A percentile compares a stretch with the other conserved stretches of the same genome.
These are phyloP conservation scores for Rhimphoctona megacephalus DNA, from an alignment of 2,888 invertebrate species.

Conservation along the genomic window DNA sequence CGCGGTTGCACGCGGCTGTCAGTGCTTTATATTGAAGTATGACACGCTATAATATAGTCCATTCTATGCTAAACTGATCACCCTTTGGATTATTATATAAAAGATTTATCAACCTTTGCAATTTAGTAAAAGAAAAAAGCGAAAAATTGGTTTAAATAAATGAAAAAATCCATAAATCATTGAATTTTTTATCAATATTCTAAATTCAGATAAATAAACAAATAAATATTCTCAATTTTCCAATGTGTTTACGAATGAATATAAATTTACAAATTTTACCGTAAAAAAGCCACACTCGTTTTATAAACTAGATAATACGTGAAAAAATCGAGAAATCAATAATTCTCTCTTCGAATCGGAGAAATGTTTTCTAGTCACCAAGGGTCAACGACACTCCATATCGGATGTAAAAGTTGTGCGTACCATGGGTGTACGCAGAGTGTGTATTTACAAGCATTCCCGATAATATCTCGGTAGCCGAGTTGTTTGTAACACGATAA, in stretches of 20 bases:
- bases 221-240: too few species aligned
- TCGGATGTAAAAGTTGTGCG: slow-evolving; percentile 55
- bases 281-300: background rate
- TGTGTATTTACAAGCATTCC: slow-evolving; percentile 39
- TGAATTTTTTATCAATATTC: background rate
- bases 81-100: background rate
- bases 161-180: background rate
- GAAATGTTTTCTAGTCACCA: slow-evolving; percentile 52
- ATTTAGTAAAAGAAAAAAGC: background rate
- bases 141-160: background rate
- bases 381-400: slow-evolving; percentile 54
- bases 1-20: slow-evolving; percentile 37
- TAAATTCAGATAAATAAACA: too few species aligned
- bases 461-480: slow-evolving; percentile 44
- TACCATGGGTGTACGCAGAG: slow-evolving; percentile 3
- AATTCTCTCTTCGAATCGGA: slow-evolving; percentile 8
- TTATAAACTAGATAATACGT: background rate
- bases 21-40: background rate
- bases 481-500: slow-evolving; percentile 59
- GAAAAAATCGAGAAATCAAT: slow-evolving; percentile 46
- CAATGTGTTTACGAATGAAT: background rate
- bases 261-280: background rate
- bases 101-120: background rate
- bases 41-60: slow-evolving; percentile 11
- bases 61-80: background rate